Evolutionary conservation across 2,888 invertebrate species (phyloP).

Genomic region (Chirona hameri): DNA sequence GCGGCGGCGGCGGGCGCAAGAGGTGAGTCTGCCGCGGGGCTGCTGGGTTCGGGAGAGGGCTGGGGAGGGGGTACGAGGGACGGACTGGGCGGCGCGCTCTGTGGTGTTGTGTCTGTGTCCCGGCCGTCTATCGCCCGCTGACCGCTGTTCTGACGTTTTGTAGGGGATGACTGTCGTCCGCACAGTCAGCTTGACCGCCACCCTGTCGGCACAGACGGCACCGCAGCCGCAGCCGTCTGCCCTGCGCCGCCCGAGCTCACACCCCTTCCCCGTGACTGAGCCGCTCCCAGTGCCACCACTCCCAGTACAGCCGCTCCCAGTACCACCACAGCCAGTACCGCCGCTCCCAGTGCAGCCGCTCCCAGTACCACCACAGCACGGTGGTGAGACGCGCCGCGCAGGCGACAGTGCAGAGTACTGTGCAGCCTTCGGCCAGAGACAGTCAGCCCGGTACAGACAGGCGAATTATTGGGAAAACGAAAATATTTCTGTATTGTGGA

Average conservation of each 20-base stretch:
- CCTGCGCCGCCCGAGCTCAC: background rate
- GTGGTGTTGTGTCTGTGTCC: background rate
- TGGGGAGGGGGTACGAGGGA: no score
- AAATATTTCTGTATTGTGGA: no score
- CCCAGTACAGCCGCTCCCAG: no score
- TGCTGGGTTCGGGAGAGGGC: no score
- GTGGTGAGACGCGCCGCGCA: background rate
- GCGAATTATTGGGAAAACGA: no score
- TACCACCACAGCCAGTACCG: no score
- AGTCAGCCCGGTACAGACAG: no score
- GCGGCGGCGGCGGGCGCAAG: background rate
- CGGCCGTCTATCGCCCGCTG: background rate
- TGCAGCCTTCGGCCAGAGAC: no score
- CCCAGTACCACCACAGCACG: background rate
- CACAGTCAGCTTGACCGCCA: conserved; percentile 1
- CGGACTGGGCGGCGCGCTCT: no score
- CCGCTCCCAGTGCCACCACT: no score
- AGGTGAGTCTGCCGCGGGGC: background rate
- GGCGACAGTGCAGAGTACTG: background rate
- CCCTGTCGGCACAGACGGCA: background rate
- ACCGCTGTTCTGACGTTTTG: conserved; percentile 5
- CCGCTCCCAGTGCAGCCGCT: no score
- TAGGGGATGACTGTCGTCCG: conserved; percentile 1
- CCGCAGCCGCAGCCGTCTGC: background rate
- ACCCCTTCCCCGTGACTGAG: background rate